These are phyloP conservation scores for Gonioctena quinquepunctata DNA, from an alignment of 1,140 invertebrate species.

Conservation along the genomic window DNA sequence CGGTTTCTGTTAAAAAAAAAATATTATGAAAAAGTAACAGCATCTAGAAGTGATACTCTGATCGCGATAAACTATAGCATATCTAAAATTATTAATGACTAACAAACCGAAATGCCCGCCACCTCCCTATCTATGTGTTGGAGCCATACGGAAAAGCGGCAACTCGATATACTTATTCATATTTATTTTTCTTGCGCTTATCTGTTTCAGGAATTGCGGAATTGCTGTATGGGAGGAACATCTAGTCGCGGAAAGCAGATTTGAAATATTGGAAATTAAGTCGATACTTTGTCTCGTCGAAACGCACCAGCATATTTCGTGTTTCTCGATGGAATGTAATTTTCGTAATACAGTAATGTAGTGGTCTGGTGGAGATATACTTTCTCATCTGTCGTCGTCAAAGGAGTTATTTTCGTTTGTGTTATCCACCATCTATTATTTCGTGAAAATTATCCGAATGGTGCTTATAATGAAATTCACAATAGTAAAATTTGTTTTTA, in stretches of 20 bases:
- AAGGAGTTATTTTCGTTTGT: neutral
- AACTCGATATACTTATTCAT: conserved; percentile 3
- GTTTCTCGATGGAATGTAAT: conserved; percentile 13
- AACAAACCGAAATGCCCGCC: no score
- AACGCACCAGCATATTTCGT: conserved; percentile 7
- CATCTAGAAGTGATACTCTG: neutral
- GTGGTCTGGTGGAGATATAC: neutral
- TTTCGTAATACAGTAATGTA: conserved; percentile 15
- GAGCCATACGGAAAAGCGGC: neutral
- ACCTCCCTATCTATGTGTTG: neutral
- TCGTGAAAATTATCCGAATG: no score
- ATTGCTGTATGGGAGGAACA: neutral
- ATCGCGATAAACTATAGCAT: neutral
- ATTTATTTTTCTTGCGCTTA: conserved; percentile 13
- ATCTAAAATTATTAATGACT: neutral
- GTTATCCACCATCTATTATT: neutral
- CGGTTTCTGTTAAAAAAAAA: no score
- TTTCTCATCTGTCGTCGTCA: neutral
- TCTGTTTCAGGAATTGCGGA: conserved; percentile 4
- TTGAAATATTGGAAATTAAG: conserved; percentile 21
- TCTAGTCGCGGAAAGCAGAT: neutral
- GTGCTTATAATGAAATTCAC: no score
- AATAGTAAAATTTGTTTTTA: no score
- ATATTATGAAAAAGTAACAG: neutral
- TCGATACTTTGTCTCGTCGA: conserved; percentile 10